These are phyloP conservation scores for Heliconius melpomene DNA, from an alignment of 1,140 invertebrate species.

Conservation along the genomic window DNA sequence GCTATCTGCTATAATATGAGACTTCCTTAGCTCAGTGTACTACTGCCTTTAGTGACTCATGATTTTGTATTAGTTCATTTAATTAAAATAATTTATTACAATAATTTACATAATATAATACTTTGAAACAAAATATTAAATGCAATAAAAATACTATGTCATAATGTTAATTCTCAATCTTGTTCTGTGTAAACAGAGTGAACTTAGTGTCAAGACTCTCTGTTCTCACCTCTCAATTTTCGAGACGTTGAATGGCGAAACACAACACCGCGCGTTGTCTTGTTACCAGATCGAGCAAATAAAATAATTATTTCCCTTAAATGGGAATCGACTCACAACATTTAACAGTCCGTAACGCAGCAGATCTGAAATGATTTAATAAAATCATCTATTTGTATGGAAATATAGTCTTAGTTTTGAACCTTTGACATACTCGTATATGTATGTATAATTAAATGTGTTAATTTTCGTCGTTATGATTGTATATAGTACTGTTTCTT, in stretches of 20 bases:
- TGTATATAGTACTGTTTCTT: no score
- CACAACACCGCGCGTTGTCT: neutral
- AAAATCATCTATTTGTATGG: no score
- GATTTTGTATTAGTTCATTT: neutral
- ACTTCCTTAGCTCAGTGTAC: conserved; percentile 2
- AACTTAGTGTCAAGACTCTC: neutral
- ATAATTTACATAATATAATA: neutral
- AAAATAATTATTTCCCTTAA: neutral
- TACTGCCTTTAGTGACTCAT: neutral
- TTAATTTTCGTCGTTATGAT: no score
- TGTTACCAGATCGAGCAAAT: neutral
- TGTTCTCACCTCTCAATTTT: neutral
- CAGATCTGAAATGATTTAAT: no score
- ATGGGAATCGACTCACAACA: neutral
- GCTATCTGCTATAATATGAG: neutral
- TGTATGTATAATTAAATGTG: no score
- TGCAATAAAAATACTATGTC: no score
- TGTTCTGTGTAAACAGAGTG: neutral
- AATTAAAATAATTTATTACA: neutral
- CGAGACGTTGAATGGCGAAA: neutral
- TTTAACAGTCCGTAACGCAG: no score
- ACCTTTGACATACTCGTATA: no score
- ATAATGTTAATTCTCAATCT: no score
- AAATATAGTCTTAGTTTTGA: no score
- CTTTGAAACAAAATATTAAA: neutral